Base-by-base conservation (phyloP, 2,888 invertebrate species). In the Sympetrum striolatum region DNA sequence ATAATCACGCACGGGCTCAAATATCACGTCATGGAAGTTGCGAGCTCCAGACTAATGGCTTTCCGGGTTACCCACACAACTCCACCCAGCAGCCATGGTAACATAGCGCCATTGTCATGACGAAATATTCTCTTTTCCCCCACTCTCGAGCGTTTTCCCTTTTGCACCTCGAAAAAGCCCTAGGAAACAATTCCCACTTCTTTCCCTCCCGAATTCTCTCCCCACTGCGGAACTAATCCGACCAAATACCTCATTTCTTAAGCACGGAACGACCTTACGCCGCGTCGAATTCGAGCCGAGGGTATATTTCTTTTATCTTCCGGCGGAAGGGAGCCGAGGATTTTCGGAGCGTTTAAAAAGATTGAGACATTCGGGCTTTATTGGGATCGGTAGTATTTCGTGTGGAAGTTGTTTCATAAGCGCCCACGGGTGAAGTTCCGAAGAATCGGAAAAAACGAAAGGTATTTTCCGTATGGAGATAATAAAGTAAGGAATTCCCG, bases 21-120 rank as follows among this genome's bases (percentile, higher is more conserved):
- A 86, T 86, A 86, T 86, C 86, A 86, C 86, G 86, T 86, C 86
- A 82, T 82, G 82, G 58, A 82, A 86, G 86, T 64, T 86, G 60
- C 86, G 58, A 86, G 86, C 86, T 64, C n/a, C 86, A 86, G 86
- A 86, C 60, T 86, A 86, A 86, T 86, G 64, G 86, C 86, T 60
- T 86, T 86, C 86, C 86, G 86, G 86, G 37, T 58, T 86, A 58
- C 60, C 86, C 58, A 60, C 60, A 37, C 58, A 82, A 35, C 73
- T 73, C 73, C 12, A 60, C 60, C 64, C 64, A 39, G n/a, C 81
- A 31, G 35, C 82, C 82, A 35, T 35, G 31, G 31, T 82, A 58
- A 58, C 82, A 82, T 58, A n/a, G 53, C 35, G 53, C 58, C 31
- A 82, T 82, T 58, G 82, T 82, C 58, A 82, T 35, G 18, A 58